phyloP scores from a whole-genome alignment of 2,797 vertebrate genomes.

The Macrochelys suwanniensis region DNA sequence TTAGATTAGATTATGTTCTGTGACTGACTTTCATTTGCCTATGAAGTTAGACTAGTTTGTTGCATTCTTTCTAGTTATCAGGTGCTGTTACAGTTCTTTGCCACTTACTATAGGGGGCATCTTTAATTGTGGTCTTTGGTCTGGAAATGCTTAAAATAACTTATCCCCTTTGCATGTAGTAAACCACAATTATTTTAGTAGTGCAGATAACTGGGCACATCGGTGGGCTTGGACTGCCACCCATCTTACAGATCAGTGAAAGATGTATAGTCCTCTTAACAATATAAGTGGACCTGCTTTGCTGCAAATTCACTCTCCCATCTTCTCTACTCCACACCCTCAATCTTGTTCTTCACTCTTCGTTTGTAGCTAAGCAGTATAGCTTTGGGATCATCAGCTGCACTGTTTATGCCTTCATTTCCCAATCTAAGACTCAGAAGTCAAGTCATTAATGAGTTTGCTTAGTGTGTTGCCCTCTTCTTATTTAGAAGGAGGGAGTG shows the following conservation, averaged over 20 bases:
- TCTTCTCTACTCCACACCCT: neutral
- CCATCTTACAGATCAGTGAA: neutral
- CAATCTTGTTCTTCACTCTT: neutral
- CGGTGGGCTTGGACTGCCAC: neutral
- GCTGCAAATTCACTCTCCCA: neutral
- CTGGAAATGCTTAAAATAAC: neutral
- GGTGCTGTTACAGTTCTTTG: neutral
- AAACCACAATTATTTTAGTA: neutral
- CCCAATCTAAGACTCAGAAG: neutral
- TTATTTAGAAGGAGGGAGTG: neutral
- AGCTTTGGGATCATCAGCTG: neutral
- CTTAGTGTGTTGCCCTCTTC: neutral
- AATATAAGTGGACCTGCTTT: neutral
- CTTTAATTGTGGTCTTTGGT: neutral
- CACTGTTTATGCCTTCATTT: neutral
- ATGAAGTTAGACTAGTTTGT: neutral
- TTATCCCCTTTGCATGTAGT: neutral
- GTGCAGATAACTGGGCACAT: neutral
- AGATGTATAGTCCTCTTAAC: neutral
- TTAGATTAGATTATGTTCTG: neutral
- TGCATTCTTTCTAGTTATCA: neutral
- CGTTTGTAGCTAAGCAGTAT: neutral
- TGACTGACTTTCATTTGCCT: neutral
- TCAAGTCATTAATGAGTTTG: neutral
- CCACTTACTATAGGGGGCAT: neutral